Evolutionary conservation across 2,888 invertebrate genomes (phyloP).

Genomic region (Monopis laevigella): DNA sequence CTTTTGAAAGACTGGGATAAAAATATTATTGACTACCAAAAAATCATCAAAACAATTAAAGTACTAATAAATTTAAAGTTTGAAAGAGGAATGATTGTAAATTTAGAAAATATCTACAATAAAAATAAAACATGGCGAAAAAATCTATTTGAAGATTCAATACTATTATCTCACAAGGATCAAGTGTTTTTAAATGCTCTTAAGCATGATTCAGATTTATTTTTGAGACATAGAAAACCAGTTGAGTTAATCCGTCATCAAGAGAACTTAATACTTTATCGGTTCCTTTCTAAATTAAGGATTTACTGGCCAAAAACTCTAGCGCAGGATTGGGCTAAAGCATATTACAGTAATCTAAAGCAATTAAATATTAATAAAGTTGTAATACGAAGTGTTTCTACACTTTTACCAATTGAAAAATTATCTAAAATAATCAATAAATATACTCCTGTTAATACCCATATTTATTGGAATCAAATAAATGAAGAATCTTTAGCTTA

Average conservation of each 20-base stretch:
- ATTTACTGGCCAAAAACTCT: conserved; percentile 38
- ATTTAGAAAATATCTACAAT: conserved; percentile 32
- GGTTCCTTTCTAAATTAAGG: conserved; percentile 33
- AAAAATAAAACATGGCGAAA: conserved; percentile 41
- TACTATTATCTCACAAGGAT: conserved; percentile 30
- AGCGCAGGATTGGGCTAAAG: conserved; percentile 27
- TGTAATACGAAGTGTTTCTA: conserved; percentile 31
- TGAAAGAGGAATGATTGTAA: conserved; percentile 27
- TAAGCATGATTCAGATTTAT: conserved; percentile 38
- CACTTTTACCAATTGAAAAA: conserved; percentile 26
- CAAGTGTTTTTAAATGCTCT: conserved; percentile 37
- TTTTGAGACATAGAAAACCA: conserved; percentile 26
- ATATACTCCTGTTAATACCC: conserved; percentile 33
- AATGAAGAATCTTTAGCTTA: too few relatives aligned
- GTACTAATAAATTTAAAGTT: conserved; percentile 28
- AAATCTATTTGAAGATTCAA: conserved; percentile 40
- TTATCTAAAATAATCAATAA: conserved; percentile 29
- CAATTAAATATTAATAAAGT: conserved; percentile 25
- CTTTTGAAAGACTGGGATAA: conserved; percentile 38
- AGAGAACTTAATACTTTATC: conserved; percentile 26
- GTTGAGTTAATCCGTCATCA: conserved; percentile 26
- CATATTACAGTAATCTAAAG: conserved; percentile 26
- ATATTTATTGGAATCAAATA: conserved; percentile 43
- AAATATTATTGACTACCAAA: conserved; percentile 29
- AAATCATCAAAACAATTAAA: conserved; percentile 31